phyloP scores from a whole-genome alignment of 2,888 invertebrate species.

The Microplitis deprimator region DNA sequence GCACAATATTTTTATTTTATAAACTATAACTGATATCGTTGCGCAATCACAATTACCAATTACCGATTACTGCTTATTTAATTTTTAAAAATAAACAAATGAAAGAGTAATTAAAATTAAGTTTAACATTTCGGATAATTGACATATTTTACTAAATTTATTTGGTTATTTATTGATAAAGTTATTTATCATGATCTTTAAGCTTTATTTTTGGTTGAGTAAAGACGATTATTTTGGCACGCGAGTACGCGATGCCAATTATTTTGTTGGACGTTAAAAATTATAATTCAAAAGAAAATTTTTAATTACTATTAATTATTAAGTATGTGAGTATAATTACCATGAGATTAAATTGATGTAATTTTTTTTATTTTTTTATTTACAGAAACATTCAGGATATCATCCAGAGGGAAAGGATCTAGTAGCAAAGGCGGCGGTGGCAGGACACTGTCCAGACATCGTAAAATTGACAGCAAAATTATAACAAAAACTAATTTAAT shows the following conservation, averaged over 20 bases:
- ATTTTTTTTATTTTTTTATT: constrained; percentile 60
- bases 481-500: constrained; percentile 56
- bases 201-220: constrained; percentile 6
- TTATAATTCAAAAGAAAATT: not conserved
- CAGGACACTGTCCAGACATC: constrained; percentile 65
- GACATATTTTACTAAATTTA: too few relatives aligned
- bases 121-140: too few relatives aligned
- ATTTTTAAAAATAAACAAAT: not conserved
- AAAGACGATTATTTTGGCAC: constrained; percentile 8
- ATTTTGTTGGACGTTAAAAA: constrained; percentile 9
- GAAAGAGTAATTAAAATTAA: not conserved
- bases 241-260: constrained; percentile 8
- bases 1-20: constrained; percentile 34
- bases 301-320: not conserved
- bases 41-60: too few relatives aligned
- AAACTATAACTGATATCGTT: too few relatives aligned
- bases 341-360: not conserved
- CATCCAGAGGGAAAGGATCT: constrained; percentile 86
- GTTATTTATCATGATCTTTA: constrained; percentile 25
- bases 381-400: constrained; percentile 88
- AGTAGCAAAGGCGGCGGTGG: constrained; percentile 70
- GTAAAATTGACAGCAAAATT: constrained; percentile 65
- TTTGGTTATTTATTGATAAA: not conserved
- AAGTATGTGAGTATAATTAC: not conserved
- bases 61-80: too few relatives aligned